Evolutionary conservation across 1,140 invertebrate genomes (phyloP), one percentile per base, ranked within the genome.

Genomic region (Drosophila gunungcola): DNA sequence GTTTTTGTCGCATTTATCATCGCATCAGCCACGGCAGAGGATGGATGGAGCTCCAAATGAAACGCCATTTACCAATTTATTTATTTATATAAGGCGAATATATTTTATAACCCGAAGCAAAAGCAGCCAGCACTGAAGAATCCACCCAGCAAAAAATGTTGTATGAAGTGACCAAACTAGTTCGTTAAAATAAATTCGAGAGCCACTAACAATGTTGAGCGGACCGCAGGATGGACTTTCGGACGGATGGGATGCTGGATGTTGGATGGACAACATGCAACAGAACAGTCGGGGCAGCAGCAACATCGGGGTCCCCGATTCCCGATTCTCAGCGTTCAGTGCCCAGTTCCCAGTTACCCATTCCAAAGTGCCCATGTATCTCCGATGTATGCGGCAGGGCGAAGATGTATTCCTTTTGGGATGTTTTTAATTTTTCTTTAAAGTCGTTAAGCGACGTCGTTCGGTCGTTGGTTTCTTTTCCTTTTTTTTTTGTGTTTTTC

Each of bases 371-470:
- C 48, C 53, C 38, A 53, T 69, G 65, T 65, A 51, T 32, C 48
- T 13, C n/a, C 74, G 78, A 78, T 84, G 80, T 43, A 85, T 82
- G 79, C 79, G 79, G 81, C 82, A 82, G 78, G 63, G 84, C 80
- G 84, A 89, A 89, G 84, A 89, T 90, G 84, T 89, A 89, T 89
- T 89, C 84, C 84, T 89, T 89, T 89, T 89, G 84, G 84, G 84
- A 89, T 89, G 84, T 89, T 89, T 89, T 89, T 89, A 89, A 89
- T 89, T 89, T 88, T 89, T 89, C 84, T 83, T 88, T 89, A 90
- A 89, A 89, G 84, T 89, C 84, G 84, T 89, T 89, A 89, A 89
- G 85, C 80, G 84, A 84, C 84, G 76, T 88, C 77, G 72, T 70
- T 70, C 21, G 49, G 10, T 48, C 46, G 46, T 49, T 46, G 16